Percentiles rank a stretch among this genome's conserved stretches.
Conservation (phyloP, 53 echinoderm and acorn worm species). For the Crossaster papposus region DNA sequence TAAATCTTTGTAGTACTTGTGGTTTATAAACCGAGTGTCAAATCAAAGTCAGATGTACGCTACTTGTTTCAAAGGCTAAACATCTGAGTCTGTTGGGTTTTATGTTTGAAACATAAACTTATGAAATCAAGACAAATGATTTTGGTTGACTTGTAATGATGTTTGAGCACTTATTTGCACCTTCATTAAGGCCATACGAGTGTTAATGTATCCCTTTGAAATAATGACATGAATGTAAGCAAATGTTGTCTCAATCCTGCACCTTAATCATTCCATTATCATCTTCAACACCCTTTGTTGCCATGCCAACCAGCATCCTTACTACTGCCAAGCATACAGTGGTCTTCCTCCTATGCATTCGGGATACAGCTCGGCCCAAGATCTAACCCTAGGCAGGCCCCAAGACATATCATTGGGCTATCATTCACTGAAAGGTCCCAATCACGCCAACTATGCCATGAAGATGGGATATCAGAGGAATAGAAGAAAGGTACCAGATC, state of each 20-base stretch:
- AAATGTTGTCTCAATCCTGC: neutral
- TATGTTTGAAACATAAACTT: too few relatives aligned
- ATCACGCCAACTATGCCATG: conserved; percentile 60
- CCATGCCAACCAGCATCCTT: conserved; percentile 30
- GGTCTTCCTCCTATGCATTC: conserved; percentile 62
- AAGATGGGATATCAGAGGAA: conserved; percentile 47
- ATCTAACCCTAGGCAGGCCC: conserved; percentile 56
- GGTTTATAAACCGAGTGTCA: too few relatives aligned
- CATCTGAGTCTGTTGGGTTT: too few relatives aligned
- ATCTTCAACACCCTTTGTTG: neutral
- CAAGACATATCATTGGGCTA: conserved; percentile 53
- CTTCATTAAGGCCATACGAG: too few relatives aligned
- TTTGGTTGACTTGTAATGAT: too few relatives aligned
- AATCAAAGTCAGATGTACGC: too few relatives aligned
- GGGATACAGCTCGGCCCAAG: conserved; percentile 55
- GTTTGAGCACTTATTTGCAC: too few relatives aligned
- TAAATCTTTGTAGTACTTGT: too few relatives aligned
- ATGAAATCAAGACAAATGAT: too few relatives aligned
- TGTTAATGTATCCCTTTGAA: neutral
- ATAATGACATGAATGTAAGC: neutral
- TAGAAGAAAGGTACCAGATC: conserved; percentile 62
- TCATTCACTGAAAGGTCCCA: conserved; percentile 60
- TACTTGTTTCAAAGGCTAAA: too few relatives aligned
- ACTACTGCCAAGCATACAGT: conserved; percentile 53
- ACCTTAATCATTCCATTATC: conserved; percentile 42